phyloP scores from a whole-genome alignment of 2,888 invertebrate species.

The Emmelina monodactyla region DNA sequence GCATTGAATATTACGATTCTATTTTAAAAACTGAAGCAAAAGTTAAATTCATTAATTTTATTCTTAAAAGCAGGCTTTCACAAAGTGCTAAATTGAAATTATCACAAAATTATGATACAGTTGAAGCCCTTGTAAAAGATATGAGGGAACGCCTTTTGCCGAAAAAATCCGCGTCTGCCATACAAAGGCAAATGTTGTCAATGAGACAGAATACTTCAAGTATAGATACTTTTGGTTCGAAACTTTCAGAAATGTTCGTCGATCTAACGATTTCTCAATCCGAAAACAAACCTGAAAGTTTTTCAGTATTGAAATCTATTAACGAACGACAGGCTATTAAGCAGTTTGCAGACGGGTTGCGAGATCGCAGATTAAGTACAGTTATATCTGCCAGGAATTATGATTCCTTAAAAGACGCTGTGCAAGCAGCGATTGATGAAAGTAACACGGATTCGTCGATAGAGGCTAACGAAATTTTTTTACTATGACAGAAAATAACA shows the following conservation, averaged over 20 bases:
- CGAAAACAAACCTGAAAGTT: conserved; percentile 2
- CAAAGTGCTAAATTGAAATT: conserved; percentile 7
- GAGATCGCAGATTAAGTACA: conserved; percentile 7
- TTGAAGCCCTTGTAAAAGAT: conserved; percentile 5
- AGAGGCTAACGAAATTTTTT: background rate
- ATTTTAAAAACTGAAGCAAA: conserved; percentile 1
- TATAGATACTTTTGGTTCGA: conserved; percentile 4
- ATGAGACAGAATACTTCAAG: conserved; percentile 4
- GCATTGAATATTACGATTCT: conserved; percentile 10
- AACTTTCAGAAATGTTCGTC: conserved; percentile 7
- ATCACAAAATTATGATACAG: background rate
- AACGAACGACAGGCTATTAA: conserved; percentile 9
- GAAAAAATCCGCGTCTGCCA: conserved; percentile 4
- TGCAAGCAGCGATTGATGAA: conserved; percentile 11
- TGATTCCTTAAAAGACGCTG: conserved; percentile 9
- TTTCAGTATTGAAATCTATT: conserved; percentile 5
- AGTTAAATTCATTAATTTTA: conserved; percentile 6
- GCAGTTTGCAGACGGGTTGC: conserved; percentile 9
- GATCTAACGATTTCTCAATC: conserved; percentile 9
- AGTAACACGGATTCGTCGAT: conserved; percentile 1
- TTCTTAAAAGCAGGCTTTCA: conserved; percentile 8
- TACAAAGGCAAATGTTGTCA: conserved; percentile 5
- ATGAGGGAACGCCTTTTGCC: conserved; percentile 7
- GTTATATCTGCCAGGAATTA: conserved; percentile 10
- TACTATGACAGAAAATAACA: background rate